These are phyloP conservation scores for Pilophorus perplexus DNA, from an alignment of 2,888 invertebrate genomes.

Conservation along the genomic window DNA sequence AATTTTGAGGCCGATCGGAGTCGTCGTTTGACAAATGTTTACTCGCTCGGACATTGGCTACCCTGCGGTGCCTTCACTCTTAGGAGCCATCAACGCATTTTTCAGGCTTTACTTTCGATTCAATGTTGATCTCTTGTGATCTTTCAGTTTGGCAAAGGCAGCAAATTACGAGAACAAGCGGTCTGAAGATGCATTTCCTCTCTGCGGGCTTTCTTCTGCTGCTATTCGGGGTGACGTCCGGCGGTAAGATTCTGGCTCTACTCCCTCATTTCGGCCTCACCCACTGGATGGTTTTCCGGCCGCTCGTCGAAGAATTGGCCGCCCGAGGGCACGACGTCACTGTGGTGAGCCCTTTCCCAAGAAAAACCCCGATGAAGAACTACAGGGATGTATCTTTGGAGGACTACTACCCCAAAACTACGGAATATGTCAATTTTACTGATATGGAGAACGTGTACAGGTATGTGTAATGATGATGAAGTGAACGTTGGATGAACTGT, in stretches of 20 bases:
- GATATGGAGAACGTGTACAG: constrained; percentile 15
- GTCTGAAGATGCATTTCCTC: no score
- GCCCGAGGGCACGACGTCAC: constrained; percentile 30
- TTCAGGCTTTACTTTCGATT: no score
- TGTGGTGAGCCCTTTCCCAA: constrained; percentile 24
- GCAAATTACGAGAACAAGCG: no score
- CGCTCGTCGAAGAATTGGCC: constrained; percentile 29
- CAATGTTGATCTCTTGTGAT: no score
- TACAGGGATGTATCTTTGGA: constrained; percentile 18
- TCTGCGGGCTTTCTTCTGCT: background rate
- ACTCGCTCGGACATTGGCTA: no score
- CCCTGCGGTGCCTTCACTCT: no score
- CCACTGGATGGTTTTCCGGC: constrained; percentile 25
- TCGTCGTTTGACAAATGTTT: no score
- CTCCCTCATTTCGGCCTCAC: constrained; percentile 32
- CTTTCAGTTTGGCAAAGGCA: no score
- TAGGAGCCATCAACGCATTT: no score
- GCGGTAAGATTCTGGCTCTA: constrained; percentile 21
- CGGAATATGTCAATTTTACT: constrained; percentile 8
- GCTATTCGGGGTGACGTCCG: background rate
- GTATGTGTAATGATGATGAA: no score
- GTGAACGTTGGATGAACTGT: no score
- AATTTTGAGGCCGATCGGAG: no score
- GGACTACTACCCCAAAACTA: constrained; percentile 8
- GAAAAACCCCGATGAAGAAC: constrained; percentile 19